Evolutionary conservation across 1,140 invertebrate genomes (phyloP).

Genomic region (Platyura marginata): DNA sequence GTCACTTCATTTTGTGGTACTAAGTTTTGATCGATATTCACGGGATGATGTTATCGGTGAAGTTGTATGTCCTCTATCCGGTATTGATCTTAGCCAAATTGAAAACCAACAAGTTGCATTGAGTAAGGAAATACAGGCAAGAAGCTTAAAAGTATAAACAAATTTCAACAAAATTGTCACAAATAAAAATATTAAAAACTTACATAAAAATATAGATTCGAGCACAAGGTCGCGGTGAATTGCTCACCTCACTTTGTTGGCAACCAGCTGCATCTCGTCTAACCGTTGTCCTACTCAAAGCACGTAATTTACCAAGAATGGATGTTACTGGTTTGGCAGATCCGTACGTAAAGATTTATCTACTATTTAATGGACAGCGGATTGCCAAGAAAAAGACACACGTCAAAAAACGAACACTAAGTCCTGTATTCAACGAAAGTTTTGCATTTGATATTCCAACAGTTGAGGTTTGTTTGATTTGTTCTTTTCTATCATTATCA

Average conservation of each 20-base stretch:
- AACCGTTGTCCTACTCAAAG: conserved; percentile 82
- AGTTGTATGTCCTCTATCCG: conserved; percentile 70
- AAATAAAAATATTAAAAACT: no score
- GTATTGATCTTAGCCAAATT: conserved; percentile 57
- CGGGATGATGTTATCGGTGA: conserved; percentile 95
- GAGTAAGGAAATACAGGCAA: conserved; percentile 66
- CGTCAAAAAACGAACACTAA: conserved; percentile 92
- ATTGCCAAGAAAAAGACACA: conserved; percentile 99
- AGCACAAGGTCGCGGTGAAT: conserved; percentile 72
- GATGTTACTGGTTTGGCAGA: conserved; percentile 89
- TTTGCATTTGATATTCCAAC: conserved; percentile 73
- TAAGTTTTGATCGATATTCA: conserved; percentile 94
- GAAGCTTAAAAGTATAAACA: conserved; percentile 74
- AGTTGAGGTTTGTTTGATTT: conserved; percentile 20
- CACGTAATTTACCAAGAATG: conserved; percentile 87
- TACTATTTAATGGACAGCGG: conserved; percentile 90
- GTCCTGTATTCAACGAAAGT: conserved; percentile 97
- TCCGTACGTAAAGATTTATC: conserved; percentile 91
- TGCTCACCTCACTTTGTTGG: conserved; percentile 84
- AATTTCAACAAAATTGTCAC: no score
- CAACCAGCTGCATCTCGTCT: conserved; percentile 76
- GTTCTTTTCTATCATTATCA: not conserved
- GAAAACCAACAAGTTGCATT: conserved; percentile 60
- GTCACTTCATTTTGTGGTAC: conserved; percentile 81
- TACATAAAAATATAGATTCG: no score